phyloP scores from a whole-genome alignment of 2,797 vertebrate species.

The Xyrichtys novacula region DNA sequence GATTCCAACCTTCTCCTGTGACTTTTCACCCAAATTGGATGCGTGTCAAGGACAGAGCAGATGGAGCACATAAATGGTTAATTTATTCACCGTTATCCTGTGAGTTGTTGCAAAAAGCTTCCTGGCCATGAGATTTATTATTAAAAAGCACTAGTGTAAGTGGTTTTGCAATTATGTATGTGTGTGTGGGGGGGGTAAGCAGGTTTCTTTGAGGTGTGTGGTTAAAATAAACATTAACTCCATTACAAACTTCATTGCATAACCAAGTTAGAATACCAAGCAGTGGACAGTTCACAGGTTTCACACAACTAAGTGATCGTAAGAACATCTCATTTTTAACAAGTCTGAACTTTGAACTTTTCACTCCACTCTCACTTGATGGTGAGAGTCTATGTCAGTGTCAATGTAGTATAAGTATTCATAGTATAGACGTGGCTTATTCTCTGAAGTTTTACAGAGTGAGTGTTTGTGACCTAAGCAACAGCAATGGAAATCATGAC shows the following conservation, averaged over 20 bases:
- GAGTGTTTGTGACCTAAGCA: background rate
- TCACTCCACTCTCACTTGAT: background rate
- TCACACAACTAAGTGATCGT: slow-evolving; percentile 48
- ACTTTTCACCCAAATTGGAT: background rate
- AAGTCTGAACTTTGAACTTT: slow-evolving; percentile 3
- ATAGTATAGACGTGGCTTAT: background rate
- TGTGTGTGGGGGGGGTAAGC: slow-evolving; percentile 5
- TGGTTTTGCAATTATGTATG: background rate
- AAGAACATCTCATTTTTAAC: slow-evolving; percentile 40
- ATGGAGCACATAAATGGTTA: slow-evolving; percentile 54
- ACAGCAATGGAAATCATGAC: background rate
- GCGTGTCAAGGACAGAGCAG: background rate
- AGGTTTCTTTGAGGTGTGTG: background rate
- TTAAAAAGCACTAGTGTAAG: slow-evolving; percentile 37
- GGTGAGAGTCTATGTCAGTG: background rate
- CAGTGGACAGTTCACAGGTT: slow-evolving; percentile 60
- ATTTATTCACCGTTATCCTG: slow-evolving; percentile 56
- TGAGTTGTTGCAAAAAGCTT: slow-evolving; percentile 16
- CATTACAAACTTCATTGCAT: slow-evolving; percentile 34
- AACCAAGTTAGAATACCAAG: slow-evolving; percentile 50
- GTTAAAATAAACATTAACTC: slow-evolving; percentile 71
- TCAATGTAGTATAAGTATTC: background rate
- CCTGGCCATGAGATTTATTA: slow-evolving; percentile 41
- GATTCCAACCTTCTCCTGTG: background rate
- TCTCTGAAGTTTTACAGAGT: background rate